These are phyloP conservation scores for Pygoscelis adeliae DNA, from an alignment of 2,113 vertebrate species.

Conservation along the genomic window DNA sequence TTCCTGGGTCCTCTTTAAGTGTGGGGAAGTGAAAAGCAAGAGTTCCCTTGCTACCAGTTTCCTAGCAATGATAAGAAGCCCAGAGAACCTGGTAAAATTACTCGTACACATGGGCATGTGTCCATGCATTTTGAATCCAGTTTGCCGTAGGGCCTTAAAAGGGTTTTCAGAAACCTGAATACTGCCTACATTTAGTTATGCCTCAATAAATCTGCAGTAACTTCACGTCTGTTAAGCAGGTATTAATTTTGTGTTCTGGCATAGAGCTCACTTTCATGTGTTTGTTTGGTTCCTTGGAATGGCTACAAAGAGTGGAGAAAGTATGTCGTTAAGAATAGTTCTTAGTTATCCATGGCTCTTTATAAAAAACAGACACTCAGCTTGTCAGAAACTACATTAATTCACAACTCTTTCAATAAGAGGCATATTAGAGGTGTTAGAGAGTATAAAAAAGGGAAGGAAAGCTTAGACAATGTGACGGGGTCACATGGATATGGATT, in stretches of 20 bases:
- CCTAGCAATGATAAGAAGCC: neutral
- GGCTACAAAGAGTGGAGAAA: neutral
- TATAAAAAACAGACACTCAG: neutral
- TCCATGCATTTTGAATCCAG: neutral
- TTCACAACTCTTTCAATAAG: neutral
- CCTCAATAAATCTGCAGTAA: neutral
- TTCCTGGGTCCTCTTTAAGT: neutral
- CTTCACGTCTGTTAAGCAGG: neutral
- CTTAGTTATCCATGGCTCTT: rapidly evolving
- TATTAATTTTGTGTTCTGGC: neutral
- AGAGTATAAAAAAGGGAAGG: neutral
- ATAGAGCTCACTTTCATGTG: neutral
- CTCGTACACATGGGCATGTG: neutral
- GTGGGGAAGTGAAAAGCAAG: neutral
- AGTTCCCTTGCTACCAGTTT: neutral
- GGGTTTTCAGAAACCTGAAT: neutral
- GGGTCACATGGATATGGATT: neutral
- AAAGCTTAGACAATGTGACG: neutral
- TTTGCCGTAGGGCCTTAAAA: neutral
- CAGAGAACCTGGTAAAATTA: neutral
- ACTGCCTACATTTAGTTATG: neutral
- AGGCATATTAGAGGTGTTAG: neutral
- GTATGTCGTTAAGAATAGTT: neutral
- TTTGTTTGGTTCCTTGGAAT: neutral
- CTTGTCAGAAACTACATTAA: neutral